Evolutionary conservation across 2,113 vertebrate genomes (phyloP).

Genomic region (Etheostoma spectabile): DNA sequence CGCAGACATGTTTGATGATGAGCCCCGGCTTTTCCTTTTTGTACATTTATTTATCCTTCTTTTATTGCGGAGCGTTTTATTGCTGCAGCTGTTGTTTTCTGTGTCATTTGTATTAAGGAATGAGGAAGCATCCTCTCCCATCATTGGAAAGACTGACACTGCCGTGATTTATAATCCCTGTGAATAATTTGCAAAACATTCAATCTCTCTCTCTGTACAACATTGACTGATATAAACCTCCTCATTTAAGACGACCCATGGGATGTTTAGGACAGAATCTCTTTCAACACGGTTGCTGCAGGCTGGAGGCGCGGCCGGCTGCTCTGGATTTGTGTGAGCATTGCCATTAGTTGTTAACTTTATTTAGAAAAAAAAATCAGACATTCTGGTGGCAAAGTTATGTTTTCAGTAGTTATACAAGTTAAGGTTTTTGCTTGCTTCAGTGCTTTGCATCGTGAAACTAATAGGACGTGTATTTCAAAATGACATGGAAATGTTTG

Average conservation of each 20-base stretch:
- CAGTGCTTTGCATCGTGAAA: slow-evolving; percentile 38
- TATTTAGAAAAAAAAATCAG: slow-evolving; percentile 24
- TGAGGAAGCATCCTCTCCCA: slow-evolving; percentile 68
- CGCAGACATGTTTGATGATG: slow-evolving; percentile 60
- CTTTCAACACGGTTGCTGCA: slow-evolving; percentile 45
- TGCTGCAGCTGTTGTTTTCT: slow-evolving; percentile 81
- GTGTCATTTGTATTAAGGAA: slow-evolving; percentile 75
- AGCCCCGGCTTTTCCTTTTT: slow-evolving; percentile 56
- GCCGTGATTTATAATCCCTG: slow-evolving; percentile 76
- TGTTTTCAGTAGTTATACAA: slow-evolving; percentile 24
- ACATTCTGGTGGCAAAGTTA: slow-evolving; percentile 30
- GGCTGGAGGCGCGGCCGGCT: slow-evolving; percentile 43
- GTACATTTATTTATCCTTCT: slow-evolving; percentile 70
- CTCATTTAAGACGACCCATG: slow-evolving; percentile 69
- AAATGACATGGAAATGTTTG: slow-evolving; percentile 53
- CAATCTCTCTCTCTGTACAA: slow-evolving; percentile 52
- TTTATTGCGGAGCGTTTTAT: slow-evolving; percentile 76
- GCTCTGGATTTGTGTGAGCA: slow-evolving; percentile 44
- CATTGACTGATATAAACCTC: slow-evolving; percentile 63
- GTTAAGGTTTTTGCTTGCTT: slow-evolving; percentile 15
- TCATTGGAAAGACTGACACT: slow-evolving; percentile 70
- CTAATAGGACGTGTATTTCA: slow-evolving; percentile 54
- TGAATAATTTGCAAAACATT: slow-evolving; percentile 79
- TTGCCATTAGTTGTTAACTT: slow-evolving; percentile 61
- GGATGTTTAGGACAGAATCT: slow-evolving; percentile 62